Base-by-base conservation (phyloP, 2,888 invertebrate species). In the Spodoptera exigua region DNA sequence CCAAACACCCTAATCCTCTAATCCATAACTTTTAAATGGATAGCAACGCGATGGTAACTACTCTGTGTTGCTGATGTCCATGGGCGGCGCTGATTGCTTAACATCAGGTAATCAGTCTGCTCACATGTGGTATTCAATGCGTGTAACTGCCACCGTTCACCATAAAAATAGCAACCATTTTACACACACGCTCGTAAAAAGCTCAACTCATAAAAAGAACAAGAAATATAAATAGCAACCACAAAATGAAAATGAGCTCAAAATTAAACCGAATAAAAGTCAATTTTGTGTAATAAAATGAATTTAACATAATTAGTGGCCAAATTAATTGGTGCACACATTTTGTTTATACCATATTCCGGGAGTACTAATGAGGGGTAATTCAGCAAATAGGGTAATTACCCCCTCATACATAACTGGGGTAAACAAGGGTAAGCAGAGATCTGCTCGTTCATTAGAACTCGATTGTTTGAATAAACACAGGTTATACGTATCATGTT, bases 401-500 rank as follows among this genome's bases (percentile, higher is more conserved):
- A 35, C 52, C 41, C 32, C 18, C n/a, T 44, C 46, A 16, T 48
- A 44, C 45, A 59, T 54, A 51, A 35, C 54, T 41, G 37, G 14
- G 45, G 48, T 53, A 65, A 68, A 68, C 51, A 58, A 45, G 34
- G 34, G 16, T 45, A 53, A 44, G 48, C 39, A 64, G 51, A 43
- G 54, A 46, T 61, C 41, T 43, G 34, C 52, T 61, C 60, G 53
- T 64, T 74, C 67, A 67, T 74, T 66, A 73, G 74, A 51, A 59
- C 46, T 49, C 49, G 44, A 74, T 74, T 67, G 70, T 68, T 65
- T 59, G 52, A 61, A 65, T 59, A 74, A 68, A 74, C 68, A 64
- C 41, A 17, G 54, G 59, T 63, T 59, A 59, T 46, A 72, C 9
- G 7, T 71, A 64, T 52, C 37, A 51, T 61, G 68, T 68, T 61